These are phyloP conservation scores for Caenorhabditis remanei DNA, from an alignment of 1,140 invertebrate species.

Conservation along the genomic window DNA sequence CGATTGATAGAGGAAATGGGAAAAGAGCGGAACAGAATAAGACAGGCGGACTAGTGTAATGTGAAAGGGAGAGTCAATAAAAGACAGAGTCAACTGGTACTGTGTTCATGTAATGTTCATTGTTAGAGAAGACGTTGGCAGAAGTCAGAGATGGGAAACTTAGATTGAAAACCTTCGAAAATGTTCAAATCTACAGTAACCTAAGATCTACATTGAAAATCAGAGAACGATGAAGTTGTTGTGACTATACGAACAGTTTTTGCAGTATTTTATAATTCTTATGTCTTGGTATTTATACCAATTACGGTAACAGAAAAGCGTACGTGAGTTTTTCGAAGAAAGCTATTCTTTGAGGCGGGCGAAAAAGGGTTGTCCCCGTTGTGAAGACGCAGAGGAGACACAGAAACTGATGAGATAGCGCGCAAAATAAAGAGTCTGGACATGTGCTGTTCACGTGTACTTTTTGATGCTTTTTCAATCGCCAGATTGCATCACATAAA, in stretches of 20 bases:
- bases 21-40: constrained; percentile 17
- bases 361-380: constrained; percentile 21
- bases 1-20: not conserved
- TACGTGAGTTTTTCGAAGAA: constrained; percentile 36
- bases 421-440: not conserved
- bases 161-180: not conserved
- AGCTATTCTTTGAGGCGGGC: constrained; percentile 5
- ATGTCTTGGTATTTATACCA: not conserved
- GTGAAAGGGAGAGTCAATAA: constrained; percentile 28
- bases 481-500: constrained; percentile 51
- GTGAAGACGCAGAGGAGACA: constrained; percentile 42
- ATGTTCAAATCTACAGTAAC: not conserved
- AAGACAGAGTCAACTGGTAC: constrained; percentile 20
- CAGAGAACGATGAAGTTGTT: not conserved
- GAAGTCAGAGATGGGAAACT: not conserved
- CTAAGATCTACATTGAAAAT: not conserved
- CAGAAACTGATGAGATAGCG: constrained; percentile 4
- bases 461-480: constrained; percentile 35
- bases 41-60: not conserved
- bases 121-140: not conserved
- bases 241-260: not conserved
- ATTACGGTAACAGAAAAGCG: constrained; percentile 14
- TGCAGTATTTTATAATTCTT: not conserved
- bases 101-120: not conserved
- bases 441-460: constrained; percentile 35